Percentiles rank a stretch among this genome's conserved stretches.
Evolutionary conservation across 2,888 invertebrate genomes (phyloP).

Genomic region (Clanis bilineata): DNA sequence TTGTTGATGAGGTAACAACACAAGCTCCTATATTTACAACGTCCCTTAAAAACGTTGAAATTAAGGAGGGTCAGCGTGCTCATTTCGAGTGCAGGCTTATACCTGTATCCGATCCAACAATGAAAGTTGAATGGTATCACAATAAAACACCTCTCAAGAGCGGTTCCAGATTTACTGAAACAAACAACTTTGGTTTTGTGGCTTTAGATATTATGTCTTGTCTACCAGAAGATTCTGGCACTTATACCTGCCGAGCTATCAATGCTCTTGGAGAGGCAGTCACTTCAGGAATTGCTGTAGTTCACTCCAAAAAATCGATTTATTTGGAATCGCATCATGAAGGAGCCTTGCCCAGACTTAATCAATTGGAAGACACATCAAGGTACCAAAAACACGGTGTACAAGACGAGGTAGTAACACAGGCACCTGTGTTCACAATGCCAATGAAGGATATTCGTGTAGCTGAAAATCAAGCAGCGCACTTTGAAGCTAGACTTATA

Average conservation of each 20-base stretch:
- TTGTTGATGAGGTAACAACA: slow-evolving; percentile 90
- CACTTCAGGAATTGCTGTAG: slow-evolving; percentile 92
- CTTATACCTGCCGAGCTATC: slow-evolving; percentile 95
- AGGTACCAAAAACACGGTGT: slow-evolving; percentile 87
- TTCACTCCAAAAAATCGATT: slow-evolving; percentile 92
- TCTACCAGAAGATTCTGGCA: slow-evolving; percentile 97
- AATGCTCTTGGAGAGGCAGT: slow-evolving; percentile 96
- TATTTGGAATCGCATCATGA: slow-evolving; percentile 94
- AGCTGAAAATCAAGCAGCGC: slow-evolving; percentile 95
- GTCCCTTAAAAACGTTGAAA: slow-evolving; percentile 94
- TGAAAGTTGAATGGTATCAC: slow-evolving; percentile 98
- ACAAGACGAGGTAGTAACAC: slow-evolving; percentile 90
- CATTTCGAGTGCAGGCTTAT: slow-evolving; percentile 97
- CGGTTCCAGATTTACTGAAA: slow-evolving; percentile 97
- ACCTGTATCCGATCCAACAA: slow-evolving; percentile 95
- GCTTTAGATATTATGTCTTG: slow-evolving; percentile 97
- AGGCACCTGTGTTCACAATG: slow-evolving; percentile 96
- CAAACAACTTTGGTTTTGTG: slow-evolving; percentile 98
- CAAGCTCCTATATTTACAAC: slow-evolving; percentile 97
- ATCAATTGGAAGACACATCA: slow-evolving; percentile 90
- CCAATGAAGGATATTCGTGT: slow-evolving; percentile 93
- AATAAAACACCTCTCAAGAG: slow-evolving; percentile 95
- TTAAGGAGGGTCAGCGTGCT: slow-evolving; percentile 96
- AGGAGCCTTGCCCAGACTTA: slow-evolving; percentile 89
- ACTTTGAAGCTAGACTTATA: slow-evolving; percentile 96